Percentiles rank a stretch among this genome's conserved stretches.
Conservation (phyloP, 2,797 vertebrate species). For the Peromyscus melanophrys region DNA sequence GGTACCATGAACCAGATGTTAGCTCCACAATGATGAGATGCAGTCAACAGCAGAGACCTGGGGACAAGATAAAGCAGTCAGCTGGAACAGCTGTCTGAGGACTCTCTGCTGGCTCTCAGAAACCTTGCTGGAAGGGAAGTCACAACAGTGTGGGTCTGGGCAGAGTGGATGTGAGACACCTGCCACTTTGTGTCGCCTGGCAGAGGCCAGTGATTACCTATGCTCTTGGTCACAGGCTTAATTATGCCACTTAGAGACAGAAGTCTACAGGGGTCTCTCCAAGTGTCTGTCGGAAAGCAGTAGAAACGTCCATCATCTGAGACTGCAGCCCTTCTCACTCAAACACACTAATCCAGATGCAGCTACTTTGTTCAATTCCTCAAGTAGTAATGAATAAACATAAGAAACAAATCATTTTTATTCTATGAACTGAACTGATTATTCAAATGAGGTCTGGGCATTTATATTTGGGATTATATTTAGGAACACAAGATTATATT, state of each 20-base stretch:
- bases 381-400: conserved; percentile 49
- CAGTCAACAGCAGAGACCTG: background rate
- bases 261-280: background rate
- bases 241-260: background rate
- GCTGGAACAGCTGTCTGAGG: background rate
- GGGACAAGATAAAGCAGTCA: background rate
- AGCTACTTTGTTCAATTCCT: conserved; percentile 29
- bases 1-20: background rate
- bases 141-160: background rate
- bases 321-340: background rate
- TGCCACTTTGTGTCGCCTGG: background rate
- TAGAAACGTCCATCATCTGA: background rate
- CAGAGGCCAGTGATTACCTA: background rate
- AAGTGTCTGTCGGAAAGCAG: background rate
- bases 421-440: conserved; percentile 29
- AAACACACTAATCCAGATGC: background rate
- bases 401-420: conserved; percentile 44
- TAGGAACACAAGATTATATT: conserved; percentile 23
- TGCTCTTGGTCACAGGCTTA: background rate
- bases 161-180: fast-evolving
- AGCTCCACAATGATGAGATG: background rate
- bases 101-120: background rate
- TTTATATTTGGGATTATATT: conserved; percentile 10
- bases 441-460: conserved; percentile 49
- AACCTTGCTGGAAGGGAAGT: background rate